Evolutionary conservation across 2,888 invertebrate species (phyloP).

Genomic region (Torymus tubicola): DNA sequence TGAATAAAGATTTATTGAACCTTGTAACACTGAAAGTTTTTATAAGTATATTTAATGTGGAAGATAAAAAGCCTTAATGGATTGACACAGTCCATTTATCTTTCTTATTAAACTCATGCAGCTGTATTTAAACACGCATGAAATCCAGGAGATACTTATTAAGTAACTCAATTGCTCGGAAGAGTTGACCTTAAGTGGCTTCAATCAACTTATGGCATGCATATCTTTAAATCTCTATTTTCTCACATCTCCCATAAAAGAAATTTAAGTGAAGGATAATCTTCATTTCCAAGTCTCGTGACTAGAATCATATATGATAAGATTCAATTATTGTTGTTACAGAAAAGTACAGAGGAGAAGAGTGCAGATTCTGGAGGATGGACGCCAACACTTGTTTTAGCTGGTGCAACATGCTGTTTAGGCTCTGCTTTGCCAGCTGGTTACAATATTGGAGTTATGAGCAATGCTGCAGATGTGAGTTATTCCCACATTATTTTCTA

Average conservation of each 20-base stretch:
- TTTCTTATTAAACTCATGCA: too few relatives aligned
- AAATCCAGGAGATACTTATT: too few relatives aligned
- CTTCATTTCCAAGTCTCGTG: neutral
- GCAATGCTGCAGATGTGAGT: slow-evolving; percentile 87
- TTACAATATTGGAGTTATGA: slow-evolving; percentile 91
- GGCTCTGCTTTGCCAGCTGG: slow-evolving; percentile 90
- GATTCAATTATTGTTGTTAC: slow-evolving; percentile 28
- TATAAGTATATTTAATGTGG: too few relatives aligned
- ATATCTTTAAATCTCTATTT: slow-evolving; percentile 1
- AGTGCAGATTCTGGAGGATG: slow-evolving; percentile 78
- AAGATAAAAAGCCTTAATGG: too few relatives aligned
- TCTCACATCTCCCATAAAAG: neutral
- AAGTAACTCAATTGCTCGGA: slow-evolving; percentile 4
- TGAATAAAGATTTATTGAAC: too few relatives aligned
- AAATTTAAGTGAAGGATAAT: neutral
- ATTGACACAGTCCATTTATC: too few relatives aligned
- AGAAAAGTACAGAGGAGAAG: slow-evolving; percentile 44
- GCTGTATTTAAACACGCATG: too few relatives aligned
- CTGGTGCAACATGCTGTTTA: slow-evolving; percentile 84
- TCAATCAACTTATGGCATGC: slow-evolving; percentile 25
- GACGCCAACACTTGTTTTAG: slow-evolving; percentile 82
- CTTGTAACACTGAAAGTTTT: too few relatives aligned
- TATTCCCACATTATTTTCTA: slow-evolving; percentile 10
- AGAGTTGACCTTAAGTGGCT: slow-evolving; percentile 22
- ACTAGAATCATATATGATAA: neutral